These are phyloP conservation scores for Chloromyia formosa DNA, from an alignment of 2,888 invertebrate genomes.

Conservation along the genomic window DNA sequence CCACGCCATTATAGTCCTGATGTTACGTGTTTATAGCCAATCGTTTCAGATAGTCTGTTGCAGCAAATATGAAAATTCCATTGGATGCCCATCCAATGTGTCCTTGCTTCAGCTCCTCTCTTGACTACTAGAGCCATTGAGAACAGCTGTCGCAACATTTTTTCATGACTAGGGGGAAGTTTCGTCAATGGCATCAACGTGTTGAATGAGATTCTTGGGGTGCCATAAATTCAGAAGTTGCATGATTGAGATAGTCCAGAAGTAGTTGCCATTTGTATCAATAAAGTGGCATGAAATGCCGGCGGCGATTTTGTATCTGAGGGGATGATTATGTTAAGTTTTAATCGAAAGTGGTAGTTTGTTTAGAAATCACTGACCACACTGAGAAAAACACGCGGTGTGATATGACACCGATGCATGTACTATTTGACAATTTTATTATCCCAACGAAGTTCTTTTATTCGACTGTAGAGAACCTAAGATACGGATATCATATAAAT, in stretches of 20 bases:
- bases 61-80: neutral
- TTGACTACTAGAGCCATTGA: neutral
- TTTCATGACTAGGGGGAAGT: neutral
- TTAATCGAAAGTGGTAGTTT: no score
- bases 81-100: neutral
- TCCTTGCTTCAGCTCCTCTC: neutral
- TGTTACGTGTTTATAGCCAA: conserved; percentile 17
- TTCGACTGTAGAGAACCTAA: no score
- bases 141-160: neutral
- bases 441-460: no score
- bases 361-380: no score
- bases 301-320: no score
- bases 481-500: no score
- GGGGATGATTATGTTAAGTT: no score
- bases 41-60: neutral
- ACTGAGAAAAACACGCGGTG: no score
- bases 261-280: no score
- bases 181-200: neutral
- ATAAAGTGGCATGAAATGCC: no score
- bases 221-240: neutral
- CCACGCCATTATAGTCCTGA: neutral
- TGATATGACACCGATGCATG: no score
- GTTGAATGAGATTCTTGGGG: neutral
- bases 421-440: no score
- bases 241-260: neutral